Conservation (phyloP, 2,888 invertebrate species). For the Folsomia manolachei region DNA sequence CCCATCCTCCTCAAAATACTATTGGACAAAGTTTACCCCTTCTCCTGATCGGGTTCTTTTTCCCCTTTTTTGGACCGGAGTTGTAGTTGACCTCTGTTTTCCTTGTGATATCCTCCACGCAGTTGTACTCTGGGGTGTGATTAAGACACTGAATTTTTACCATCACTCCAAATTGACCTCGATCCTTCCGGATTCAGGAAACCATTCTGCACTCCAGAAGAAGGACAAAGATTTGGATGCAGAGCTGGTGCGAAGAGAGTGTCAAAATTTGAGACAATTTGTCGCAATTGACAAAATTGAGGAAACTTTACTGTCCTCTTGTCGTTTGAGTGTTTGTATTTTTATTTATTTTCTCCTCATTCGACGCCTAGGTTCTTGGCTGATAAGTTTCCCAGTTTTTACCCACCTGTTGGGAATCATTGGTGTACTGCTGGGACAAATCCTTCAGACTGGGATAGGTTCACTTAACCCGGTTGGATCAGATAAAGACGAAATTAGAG, state of each 20-base stretch:
- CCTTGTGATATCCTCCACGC: conserved; percentile 30
- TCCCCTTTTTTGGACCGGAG: conserved; percentile 40
- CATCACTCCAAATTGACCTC: too few relatives aligned
- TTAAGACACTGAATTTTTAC: conserved; percentile 37
- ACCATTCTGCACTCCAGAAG: too few relatives aligned
- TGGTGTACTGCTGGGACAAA: conserved; percentile 34
- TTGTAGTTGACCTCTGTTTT: conserved; percentile 36
- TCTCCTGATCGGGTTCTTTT: conserved; percentile 34
- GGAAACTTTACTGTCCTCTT: conserved; percentile 7
- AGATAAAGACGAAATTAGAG: background rate
- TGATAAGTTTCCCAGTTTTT: conserved; percentile 20
- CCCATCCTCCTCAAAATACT: too few relatives aligned
- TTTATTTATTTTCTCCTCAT: conserved; percentile 32
- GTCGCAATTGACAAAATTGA: too few relatives aligned
- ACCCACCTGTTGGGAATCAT: conserved; percentile 33
- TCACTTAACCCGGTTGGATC: background rate
- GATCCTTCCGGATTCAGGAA: too few relatives aligned
- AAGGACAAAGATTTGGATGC: background rate
- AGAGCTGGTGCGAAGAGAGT: too few relatives aligned
- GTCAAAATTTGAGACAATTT: background rate
- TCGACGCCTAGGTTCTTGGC: conserved; percentile 24
- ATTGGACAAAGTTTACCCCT: conserved; percentile 30
- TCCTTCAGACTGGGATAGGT: background rate
- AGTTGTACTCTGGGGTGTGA: conserved; percentile 19
- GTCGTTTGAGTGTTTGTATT: conserved; percentile 24